A percentile compares a stretch with the other conserved stretches of the same genome.
These are phyloP conservation scores for Portunus trituberculatus DNA, from an alignment of 1,140 invertebrate genomes.

Conservation along the genomic window DNA sequence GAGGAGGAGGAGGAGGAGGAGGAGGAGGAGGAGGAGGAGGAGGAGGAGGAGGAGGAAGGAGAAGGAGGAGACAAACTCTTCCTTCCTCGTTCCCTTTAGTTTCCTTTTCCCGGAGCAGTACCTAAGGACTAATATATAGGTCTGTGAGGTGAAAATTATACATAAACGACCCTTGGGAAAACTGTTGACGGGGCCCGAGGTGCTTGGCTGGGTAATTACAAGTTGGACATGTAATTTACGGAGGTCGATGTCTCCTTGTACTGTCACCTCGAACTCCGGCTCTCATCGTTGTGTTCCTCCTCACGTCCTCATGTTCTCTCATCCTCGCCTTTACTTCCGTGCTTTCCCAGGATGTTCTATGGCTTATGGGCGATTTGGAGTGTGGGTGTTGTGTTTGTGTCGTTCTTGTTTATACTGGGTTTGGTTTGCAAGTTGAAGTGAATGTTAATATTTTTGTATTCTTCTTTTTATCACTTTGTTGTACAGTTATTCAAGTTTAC, in stretches of 20 bases:
- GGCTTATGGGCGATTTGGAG: no score
- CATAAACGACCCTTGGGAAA: constrained; percentile 24
- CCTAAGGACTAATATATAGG: neutral
- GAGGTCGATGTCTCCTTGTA: constrained; percentile 4
- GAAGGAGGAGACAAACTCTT: neutral
- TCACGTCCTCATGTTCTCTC: no score
- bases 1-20: neutral
- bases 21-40: neutral
- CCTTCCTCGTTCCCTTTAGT: neutral
- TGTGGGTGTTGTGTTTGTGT: no score
- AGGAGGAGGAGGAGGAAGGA: neutral
- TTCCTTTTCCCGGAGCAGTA: neutral
- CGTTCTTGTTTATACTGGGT: no score
- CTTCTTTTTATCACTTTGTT: no score
- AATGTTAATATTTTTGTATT: no score
- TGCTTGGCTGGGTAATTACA: constrained; percentile 31
- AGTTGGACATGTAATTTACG: constrained; percentile 31
- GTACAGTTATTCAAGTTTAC: neutral
- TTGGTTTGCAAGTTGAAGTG: no score
- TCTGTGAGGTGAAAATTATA: constrained; percentile 45
- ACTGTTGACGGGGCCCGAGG: constrained; percentile 39
- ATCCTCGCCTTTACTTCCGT: no score
- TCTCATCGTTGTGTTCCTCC: no score
- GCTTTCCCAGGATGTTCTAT: no score
- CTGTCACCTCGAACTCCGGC: neutral